Conservation (phyloP, 2,113 vertebrate genomes). For the Pantherophis guttatus region DNA sequence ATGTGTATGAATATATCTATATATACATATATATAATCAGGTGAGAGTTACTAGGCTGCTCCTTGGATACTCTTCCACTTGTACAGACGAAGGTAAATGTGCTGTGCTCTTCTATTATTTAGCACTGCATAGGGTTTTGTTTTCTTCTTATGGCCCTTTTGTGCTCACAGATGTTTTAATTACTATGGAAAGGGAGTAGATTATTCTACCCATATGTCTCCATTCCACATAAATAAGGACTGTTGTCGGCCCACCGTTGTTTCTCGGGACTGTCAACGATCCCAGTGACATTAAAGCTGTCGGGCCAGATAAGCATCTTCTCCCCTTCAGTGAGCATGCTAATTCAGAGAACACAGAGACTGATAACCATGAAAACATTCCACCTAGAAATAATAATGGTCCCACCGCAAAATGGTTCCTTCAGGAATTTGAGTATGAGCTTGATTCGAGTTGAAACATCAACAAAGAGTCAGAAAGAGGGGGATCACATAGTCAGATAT, state of each 20-base stretch:
- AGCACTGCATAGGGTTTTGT: constrained; percentile 32
- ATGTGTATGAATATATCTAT: not conserved
- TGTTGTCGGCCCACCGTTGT: constrained; percentile 69
- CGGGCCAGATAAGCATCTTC: constrained; percentile 89
- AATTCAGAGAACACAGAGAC: constrained; percentile 84
- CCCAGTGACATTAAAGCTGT: constrained; percentile 84
- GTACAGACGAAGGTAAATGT: constrained; percentile 37
- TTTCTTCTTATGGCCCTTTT: constrained; percentile 61
- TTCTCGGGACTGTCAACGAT: constrained; percentile 68
- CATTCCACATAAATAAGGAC: constrained; percentile 78
- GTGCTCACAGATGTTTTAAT: constrained; percentile 95
- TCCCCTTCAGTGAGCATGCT: constrained; percentile 88
- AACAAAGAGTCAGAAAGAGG: not conserved
- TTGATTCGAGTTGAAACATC: constrained; percentile 42
- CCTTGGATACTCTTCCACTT: constrained; percentile 40
- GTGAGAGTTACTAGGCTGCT: constrained; percentile 47
- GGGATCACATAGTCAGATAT: not conserved
- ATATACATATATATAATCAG: not conserved
- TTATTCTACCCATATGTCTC: constrained; percentile 95
- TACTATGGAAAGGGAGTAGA: constrained; percentile 88
- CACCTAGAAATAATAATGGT: constrained; percentile 91
- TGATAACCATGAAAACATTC: constrained; percentile 90
- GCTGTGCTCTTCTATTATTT: constrained; percentile 58
- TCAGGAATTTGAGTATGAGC: constrained; percentile 58
- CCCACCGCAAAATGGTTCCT: constrained; percentile 52